Conservation (phyloP, 2,113 vertebrate species). For the Gnathonemus echidnorhynchus region DNA sequence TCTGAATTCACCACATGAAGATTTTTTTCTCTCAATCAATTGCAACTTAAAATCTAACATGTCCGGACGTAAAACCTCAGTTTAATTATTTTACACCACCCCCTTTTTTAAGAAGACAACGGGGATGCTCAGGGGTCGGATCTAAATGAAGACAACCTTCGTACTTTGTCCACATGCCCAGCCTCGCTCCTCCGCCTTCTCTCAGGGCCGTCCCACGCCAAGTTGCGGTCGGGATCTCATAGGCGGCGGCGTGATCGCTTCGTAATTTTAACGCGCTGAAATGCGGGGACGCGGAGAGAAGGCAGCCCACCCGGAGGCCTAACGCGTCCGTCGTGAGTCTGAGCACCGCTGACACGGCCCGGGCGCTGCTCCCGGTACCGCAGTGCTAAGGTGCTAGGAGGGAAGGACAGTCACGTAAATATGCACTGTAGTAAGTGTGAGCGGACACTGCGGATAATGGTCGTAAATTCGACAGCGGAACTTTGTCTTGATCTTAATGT, state of each 20-base stretch:
- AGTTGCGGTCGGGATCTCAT: not conserved
- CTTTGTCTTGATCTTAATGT: not conserved
- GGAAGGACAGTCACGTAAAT: conserved; percentile 25
- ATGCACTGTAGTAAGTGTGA: not conserved
- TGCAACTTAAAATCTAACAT: not conserved
- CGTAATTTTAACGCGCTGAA: conserved; percentile 1
- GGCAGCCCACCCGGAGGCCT: conserved; percentile 10
- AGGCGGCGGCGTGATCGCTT: not conserved
- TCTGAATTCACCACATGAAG: not conserved
- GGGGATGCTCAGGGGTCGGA: conserved; percentile 13
- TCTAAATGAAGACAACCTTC: conserved; percentile 18
- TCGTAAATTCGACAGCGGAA: not conserved
- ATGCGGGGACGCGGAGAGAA: not conserved
- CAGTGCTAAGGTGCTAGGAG: conserved; percentile 51
- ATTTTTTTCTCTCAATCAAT: not conserved
- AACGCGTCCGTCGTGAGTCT: conserved; percentile 34
- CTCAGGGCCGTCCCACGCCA: not conserved
- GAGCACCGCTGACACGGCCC: conserved; percentile 41
- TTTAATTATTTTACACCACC: conserved; percentile 9
- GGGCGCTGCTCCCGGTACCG: conserved; percentile 48
- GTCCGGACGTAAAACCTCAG: not conserved
- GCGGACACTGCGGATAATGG: not conserved
- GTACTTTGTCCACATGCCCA: not conserved
- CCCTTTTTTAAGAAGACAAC: conserved; percentile 11
- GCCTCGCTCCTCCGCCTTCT: not conserved